These are phyloP conservation scores for Dolichomitus sp. DNA, from an alignment of 2,888 invertebrate genomes.

Conservation along the genomic window DNA sequence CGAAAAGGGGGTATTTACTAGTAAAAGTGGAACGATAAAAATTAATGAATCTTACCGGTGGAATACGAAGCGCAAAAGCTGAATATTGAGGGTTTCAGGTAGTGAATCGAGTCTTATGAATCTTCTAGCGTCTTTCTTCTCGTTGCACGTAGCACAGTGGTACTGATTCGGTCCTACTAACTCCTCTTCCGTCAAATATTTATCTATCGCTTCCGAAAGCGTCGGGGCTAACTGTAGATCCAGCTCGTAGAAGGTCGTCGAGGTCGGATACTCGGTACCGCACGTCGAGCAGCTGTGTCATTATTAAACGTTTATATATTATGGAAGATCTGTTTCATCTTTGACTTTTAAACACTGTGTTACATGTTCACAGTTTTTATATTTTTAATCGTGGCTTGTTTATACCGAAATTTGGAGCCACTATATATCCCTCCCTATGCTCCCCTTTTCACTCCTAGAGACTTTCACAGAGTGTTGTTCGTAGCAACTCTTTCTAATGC, in stretches of 20 bases:
- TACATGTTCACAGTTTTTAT: not conserved
- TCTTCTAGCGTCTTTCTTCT: constrained; percentile 88
- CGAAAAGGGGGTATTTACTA: not conserved
- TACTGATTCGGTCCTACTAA: constrained; percentile 89
- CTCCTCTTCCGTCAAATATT: constrained; percentile 88
- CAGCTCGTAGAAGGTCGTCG: constrained; percentile 88
- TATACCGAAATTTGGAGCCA: not conserved
- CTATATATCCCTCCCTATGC: too few relatives aligned
- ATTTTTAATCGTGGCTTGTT: not conserved
- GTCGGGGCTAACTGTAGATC: constrained; percentile 88
- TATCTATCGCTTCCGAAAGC: constrained; percentile 87
- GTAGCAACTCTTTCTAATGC: too few relatives aligned
- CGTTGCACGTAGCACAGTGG: constrained; percentile 87
- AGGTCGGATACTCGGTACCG: constrained; percentile 86
- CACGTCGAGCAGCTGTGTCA: constrained; percentile 87
- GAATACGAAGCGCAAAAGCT: constrained; percentile 89
- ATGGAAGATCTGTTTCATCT: not conserved
- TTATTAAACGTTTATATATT: not conserved
- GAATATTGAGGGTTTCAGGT: constrained; percentile 89
- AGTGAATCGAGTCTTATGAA: constrained; percentile 87
- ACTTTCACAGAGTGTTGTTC: too few relatives aligned
- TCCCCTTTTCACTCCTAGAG: too few relatives aligned
- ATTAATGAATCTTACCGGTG: constrained; percentile 86
- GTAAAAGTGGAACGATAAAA: not conserved
- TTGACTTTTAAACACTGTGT: not conserved